These are phyloP conservation scores for Naja naja DNA, from an alignment of 2,113 vertebrate species.

Conservation along the genomic window DNA sequence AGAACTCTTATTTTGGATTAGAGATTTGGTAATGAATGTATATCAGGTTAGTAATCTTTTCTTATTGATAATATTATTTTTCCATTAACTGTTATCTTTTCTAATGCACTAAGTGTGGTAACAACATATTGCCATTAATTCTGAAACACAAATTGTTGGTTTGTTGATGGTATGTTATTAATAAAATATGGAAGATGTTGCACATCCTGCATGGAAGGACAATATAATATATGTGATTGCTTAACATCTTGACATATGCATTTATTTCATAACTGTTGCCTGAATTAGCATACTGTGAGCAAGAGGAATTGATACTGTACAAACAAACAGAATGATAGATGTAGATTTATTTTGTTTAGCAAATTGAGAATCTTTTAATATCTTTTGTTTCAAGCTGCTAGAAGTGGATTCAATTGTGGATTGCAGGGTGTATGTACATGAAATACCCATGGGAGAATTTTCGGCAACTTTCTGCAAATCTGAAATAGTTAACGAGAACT, in stretches of 20 bases:
- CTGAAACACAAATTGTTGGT: slow-evolving; percentile 66
- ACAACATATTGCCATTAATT: slow-evolving; percentile 66
- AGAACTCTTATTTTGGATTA: slow-evolving; percentile 47
- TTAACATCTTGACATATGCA: slow-evolving; percentile 49
- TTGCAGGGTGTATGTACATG: not conserved
- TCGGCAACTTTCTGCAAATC: not conserved
- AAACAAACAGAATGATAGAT: slow-evolving; percentile 49
- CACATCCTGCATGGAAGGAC: slow-evolving; percentile 39
- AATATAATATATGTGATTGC: slow-evolving; percentile 50
- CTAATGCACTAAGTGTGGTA: slow-evolving; percentile 63
- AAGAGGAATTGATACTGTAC: slow-evolving; percentile 48
- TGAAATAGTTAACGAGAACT: not conserved
- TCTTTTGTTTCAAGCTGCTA: slow-evolving; percentile 42
- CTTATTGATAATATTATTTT: slow-evolving; percentile 64
- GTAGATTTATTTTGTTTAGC: slow-evolving; percentile 64
- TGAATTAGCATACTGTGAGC: slow-evolving; percentile 61
- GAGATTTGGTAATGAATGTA: slow-evolving; percentile 50
- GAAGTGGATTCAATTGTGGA: slow-evolving; percentile 27
- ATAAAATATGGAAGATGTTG: not conserved
- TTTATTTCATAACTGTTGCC: slow-evolving; percentile 60
- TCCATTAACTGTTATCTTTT: slow-evolving; percentile 66
- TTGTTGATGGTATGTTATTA: slow-evolving; percentile 58
- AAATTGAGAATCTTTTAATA: slow-evolving; percentile 58
- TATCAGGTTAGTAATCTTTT: slow-evolving; percentile 61
- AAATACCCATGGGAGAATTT: not conserved